A percentile compares a stretch with the other conserved stretches of the same genome.
phyloP scores from a whole-genome alignment of 1,140 invertebrate species.

The Dendrolimus punctatus region DNA sequence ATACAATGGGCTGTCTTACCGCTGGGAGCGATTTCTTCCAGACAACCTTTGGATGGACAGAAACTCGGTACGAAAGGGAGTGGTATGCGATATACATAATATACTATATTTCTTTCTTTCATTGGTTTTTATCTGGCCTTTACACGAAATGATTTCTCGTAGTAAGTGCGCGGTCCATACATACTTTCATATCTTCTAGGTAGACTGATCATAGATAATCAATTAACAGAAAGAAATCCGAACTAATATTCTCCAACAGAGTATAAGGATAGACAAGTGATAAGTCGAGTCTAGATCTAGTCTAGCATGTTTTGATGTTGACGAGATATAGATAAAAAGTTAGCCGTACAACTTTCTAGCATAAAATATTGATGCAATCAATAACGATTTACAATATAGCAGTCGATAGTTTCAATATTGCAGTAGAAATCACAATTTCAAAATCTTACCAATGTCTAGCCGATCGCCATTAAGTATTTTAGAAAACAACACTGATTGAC shows the following conservation, averaged over 20 bases:
- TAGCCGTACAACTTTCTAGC: slow-evolving; percentile 48
- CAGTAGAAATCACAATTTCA: not conserved
- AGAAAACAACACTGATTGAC: not conserved
- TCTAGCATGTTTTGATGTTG: slow-evolving; percentile 13
- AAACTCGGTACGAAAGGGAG: no score
- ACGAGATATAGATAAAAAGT: slow-evolving; percentile 42
- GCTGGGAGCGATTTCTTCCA: no score
- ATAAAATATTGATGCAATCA: slow-evolving; percentile 22
- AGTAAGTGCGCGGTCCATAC: no score
- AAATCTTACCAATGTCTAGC: not conserved
- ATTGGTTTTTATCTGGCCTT: no score
- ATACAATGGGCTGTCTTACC: no score
- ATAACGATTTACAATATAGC: not conserved
- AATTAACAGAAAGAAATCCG: slow-evolving; percentile 50
- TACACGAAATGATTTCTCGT: no score
- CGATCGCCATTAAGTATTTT: no score
- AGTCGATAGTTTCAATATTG: not conserved
- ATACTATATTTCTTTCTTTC: no score
- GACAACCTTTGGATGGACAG: no score
- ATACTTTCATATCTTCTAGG: no score
- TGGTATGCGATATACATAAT: no score
- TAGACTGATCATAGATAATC: slow-evolving; percentile 21
- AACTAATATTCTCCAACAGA: slow-evolving; percentile 22
- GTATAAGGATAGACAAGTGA: slow-evolving; percentile 38
- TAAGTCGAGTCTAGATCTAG: slow-evolving; percentile 36